phyloP scores from a whole-genome alignment of 1,140 invertebrate species.

The Drosophila repletoides region DNA sequence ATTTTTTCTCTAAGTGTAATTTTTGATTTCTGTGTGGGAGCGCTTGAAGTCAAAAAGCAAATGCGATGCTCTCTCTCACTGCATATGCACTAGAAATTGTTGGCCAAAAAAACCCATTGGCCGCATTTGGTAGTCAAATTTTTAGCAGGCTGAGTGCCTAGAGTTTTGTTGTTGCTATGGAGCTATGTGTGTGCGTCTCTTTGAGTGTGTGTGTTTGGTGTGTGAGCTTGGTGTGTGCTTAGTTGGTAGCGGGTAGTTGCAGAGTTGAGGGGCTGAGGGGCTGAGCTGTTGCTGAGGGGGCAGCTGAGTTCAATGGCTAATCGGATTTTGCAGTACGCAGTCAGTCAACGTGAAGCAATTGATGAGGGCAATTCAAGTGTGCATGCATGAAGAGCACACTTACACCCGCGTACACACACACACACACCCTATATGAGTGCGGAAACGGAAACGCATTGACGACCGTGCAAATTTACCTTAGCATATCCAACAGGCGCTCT shows the following conservation, averaged over 20 bases:
- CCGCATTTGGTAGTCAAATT: slow-evolving; percentile 70
- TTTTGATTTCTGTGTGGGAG: neutral
- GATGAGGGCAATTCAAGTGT: slow-evolving; percentile 72
- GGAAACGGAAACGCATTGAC: slow-evolving; percentile 52
- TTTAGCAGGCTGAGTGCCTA: slow-evolving; percentile 17
- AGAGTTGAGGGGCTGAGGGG: neutral
- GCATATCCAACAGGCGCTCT: slow-evolving; percentile 32
- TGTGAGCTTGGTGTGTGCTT: neutral
- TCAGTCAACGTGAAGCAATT: slow-evolving; percentile 73
- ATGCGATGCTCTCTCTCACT: slow-evolving; percentile 15
- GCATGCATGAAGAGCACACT: slow-evolving; percentile 55
- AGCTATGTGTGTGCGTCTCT: neutral
- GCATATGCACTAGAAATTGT: slow-evolving; percentile 43
- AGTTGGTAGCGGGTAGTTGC: neutral
- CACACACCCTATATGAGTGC: slow-evolving; percentile 30
- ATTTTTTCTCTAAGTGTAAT: too few species aligned
- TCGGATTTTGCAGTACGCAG: slow-evolving; percentile 68
- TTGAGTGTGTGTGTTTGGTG: too few species aligned
- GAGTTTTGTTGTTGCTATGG: slow-evolving; percentile 1
- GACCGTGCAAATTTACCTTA: slow-evolving; percentile 46
- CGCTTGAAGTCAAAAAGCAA: slow-evolving; percentile 38
- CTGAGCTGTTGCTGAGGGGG: neutral
- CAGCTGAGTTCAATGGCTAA: slow-evolving; percentile 55
- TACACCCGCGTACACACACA: neutral
- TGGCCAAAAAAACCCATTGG: slow-evolving; percentile 45